Conservation (phyloP, 1,140 invertebrate genomes). For the Nymphalis io region DNA sequence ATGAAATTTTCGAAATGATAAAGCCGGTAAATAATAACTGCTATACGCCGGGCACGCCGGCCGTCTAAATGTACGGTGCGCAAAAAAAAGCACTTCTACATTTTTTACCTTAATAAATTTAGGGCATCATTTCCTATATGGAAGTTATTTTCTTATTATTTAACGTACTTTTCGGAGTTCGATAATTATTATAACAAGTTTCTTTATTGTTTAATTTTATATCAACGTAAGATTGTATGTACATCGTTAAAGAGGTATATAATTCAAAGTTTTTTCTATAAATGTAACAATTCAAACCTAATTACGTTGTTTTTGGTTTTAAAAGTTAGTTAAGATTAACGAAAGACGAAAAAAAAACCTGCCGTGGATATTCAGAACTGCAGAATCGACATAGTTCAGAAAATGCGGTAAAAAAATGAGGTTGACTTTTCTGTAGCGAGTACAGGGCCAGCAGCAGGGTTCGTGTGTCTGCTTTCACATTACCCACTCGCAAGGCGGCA, state of each 20-base stretch:
- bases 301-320: too few relatives aligned
- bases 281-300: too few relatives aligned
- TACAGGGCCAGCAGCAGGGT: slow-evolving; percentile 74
- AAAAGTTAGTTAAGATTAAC: too few relatives aligned
- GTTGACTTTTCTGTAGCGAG: slow-evolving; percentile 53
- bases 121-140: too few relatives aligned
- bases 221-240: too few relatives aligned
- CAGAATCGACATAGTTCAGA: slow-evolving; percentile 5
- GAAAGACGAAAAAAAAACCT: background rate
- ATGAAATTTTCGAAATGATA: slow-evolving; percentile 81
- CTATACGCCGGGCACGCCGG: slow-evolving; percentile 73
- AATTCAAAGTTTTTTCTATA: too few relatives aligned
- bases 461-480: slow-evolving; percentile 80
- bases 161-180: too few relatives aligned
- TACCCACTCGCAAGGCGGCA: slow-evolving; percentile 76
- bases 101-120: background rate
- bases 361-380: background rate
- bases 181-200: too few relatives aligned
- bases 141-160: too few relatives aligned
- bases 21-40: slow-evolving; percentile 81
- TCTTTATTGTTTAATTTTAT: too few relatives aligned
- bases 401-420: slow-evolving; percentile 24
- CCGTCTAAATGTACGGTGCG: slow-evolving; percentile 65
- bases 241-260: too few relatives aligned
- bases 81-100: slow-evolving; percentile 48